A percentile compares a stretch with the other conserved stretches of the same genome.
These are phyloP conservation scores for Apostichopus californicus DNA, from an alignment of 35 echinoderm and acorn worm genomes.

Conservation along the genomic window DNA sequence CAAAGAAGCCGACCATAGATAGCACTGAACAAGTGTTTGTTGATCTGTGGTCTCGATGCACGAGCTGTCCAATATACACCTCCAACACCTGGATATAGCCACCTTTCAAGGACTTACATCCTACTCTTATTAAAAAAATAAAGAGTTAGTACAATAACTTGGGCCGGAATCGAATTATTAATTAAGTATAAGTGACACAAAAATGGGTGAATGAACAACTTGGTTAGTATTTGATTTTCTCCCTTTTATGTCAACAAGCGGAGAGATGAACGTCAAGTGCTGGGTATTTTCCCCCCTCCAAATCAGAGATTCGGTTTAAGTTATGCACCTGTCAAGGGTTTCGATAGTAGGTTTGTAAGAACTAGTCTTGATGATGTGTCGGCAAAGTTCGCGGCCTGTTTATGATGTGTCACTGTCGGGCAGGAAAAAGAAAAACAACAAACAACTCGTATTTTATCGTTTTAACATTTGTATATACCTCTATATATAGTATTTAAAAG, in stretches of 20 bases:
- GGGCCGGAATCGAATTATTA: neutral
- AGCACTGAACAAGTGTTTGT: conserved; percentile 5
- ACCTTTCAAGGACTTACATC: neutral
- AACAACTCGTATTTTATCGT: too few species aligned
- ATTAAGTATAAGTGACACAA: neutral
- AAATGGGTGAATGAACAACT: neutral
- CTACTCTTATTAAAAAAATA: neutral
- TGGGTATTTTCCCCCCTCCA: too few species aligned
- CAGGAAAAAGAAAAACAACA: too few species aligned
- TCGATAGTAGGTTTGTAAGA: too few species aligned
- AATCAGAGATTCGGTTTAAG: too few species aligned
- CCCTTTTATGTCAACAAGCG: neutral
- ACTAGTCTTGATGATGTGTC: too few species aligned
- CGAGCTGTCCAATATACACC: neutral
- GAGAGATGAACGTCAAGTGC: too few species aligned
- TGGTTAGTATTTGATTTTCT: neutral
- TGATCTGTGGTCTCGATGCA: conserved; percentile 12
- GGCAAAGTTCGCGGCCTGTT: too few species aligned
- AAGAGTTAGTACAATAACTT: neutral
- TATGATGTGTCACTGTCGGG: too few species aligned
- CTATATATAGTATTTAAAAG: too few species aligned
- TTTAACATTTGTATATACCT: too few species aligned
- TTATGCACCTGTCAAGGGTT: too few species aligned
- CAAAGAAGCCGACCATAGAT: neutral
- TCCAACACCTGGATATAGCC: neutral